Evolutionary conservation across 2,797 vertebrate genomes (phyloP).

Genomic region (Anomalospiza imberbis): DNA sequence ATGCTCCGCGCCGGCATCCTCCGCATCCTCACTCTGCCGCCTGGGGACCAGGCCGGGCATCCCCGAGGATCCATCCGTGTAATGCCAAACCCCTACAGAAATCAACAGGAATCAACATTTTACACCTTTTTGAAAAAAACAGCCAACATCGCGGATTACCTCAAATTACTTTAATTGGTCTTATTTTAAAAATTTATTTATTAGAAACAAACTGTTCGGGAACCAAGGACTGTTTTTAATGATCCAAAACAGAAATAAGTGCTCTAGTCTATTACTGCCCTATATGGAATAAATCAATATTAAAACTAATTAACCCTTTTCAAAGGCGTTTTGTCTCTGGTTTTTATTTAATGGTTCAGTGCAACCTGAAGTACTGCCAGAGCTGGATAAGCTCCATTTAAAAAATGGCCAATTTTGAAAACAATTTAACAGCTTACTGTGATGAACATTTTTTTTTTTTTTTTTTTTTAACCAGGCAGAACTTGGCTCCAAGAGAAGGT

Average conservation of each 20-base stretch:
- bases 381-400: conserved; percentile 91
- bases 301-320: conserved; percentile 99
- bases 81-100: neutral
- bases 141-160: neutral
- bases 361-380: conserved; percentile 88
- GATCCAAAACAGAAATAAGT: conserved; percentile 75
- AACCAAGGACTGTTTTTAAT: conserved; percentile 71
- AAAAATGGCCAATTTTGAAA: conserved; percentile 88
- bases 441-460: conserved; percentile 50
- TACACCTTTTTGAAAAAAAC: neutral
- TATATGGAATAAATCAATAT: conserved; percentile 95
- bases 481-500: neutral
- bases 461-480: conserved; percentile 43
- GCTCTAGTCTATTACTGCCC: conserved; percentile 80
- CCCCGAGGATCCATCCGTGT: neutral
- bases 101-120: neutral
- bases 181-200: conserved; percentile 64
- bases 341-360: conserved; percentile 95
- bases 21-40: fast-evolving
- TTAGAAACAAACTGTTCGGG: conserved; percentile 72
- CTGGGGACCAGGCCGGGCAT: neutral
- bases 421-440: conserved; percentile 82
- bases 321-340: conserved; percentile 88
- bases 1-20: neutral
- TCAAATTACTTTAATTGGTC: conserved; percentile 56